Base-by-base conservation (phyloP, 2,797 vertebrate species). In the Falco concolor region DNA sequence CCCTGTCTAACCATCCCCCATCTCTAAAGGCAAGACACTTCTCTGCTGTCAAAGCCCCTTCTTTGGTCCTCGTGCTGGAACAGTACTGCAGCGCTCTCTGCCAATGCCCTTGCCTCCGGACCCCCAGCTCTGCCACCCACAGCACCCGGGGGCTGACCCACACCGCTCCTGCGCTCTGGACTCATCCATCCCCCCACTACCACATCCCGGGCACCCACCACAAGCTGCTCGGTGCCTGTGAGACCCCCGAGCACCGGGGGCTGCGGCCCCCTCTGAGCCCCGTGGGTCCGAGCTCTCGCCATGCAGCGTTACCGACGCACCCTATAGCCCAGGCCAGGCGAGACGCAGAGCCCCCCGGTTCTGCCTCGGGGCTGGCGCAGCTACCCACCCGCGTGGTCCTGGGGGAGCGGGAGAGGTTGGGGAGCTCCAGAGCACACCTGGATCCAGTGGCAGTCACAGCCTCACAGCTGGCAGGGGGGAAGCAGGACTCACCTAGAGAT, bases 271-370 rank as follows among this genome's bases (percentile, higher is more conserved):
- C 3, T 2, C 65, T 24, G 53, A 30, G 23, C 53, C 54, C 38
- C 0, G 1, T 4, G 27, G 8, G 49, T 8, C 2, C 13, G 40
- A 63, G 57, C 40, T 61, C 80, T 32, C 13, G 1, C 80, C 4
- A 6, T 6, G 3, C 16, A 18, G 40, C 0, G 22, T 32, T 32
- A n/a, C 40, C 6, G 45, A 50, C 3, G 10, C 12, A 6, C 32
- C 32, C 54, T 2, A 1, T 6, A 3, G 38, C 20, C 4, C 65
- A 22, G n/a, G 40, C n/a, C 64, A 21, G 49, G 28, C 8, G 5
- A 1, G 50, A 20, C 6, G 50, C 76, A 3, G 52, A 67, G n/a
- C 61, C 50, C 20, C 17, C 9, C 16, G 9, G 13, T 23, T 22
- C 25, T 10, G n/a, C 8, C 2, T 22, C 45, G 4, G 64, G 34